These are phyloP conservation scores for Cheirogaleus medius DNA, from an alignment of 2,113 vertebrate species.

Conservation along the genomic window DNA sequence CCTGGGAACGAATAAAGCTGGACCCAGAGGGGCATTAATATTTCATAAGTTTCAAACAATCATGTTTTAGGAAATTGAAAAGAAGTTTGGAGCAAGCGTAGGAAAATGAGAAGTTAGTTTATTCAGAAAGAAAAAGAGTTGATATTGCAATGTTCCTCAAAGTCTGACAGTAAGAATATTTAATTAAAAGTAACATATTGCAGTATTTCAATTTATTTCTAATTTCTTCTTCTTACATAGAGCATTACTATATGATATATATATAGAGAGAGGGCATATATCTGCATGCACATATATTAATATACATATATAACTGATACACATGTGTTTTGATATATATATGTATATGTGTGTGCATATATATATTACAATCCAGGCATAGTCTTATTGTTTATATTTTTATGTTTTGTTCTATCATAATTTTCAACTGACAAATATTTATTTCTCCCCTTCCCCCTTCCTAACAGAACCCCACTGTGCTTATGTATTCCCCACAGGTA, in stretches of 20 bases:
- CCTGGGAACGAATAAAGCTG: slow-evolving; percentile 25
- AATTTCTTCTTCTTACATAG: background rate
- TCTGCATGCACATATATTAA: background rate
- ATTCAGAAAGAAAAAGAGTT: background rate
- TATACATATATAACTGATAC: background rate
- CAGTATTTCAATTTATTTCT: background rate
- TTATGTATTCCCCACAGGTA: background rate
- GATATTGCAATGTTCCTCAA: background rate
- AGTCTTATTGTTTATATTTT: background rate
- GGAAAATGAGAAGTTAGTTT: slow-evolving; percentile 21
- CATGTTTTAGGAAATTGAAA: slow-evolving; percentile 19
- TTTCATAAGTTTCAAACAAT: slow-evolving; percentile 56
- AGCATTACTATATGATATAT: background rate
- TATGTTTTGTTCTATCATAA: background rate
- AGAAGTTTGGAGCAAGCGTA: background rate
- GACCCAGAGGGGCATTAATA: slow-evolving; percentile 40
- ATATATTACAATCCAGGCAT: background rate
- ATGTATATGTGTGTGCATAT: background rate
- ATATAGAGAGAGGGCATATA: background rate
- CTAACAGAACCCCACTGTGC: background rate
- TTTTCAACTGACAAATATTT: background rate
- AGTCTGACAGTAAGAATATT: background rate
- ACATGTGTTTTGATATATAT: too few species aligned
- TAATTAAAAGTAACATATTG: background rate
- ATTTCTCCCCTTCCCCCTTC: background rate